These are phyloP conservation scores for Myrmophylax atrothorax DNA, from an alignment of 2,113 vertebrate species.

Conservation along the genomic window DNA sequence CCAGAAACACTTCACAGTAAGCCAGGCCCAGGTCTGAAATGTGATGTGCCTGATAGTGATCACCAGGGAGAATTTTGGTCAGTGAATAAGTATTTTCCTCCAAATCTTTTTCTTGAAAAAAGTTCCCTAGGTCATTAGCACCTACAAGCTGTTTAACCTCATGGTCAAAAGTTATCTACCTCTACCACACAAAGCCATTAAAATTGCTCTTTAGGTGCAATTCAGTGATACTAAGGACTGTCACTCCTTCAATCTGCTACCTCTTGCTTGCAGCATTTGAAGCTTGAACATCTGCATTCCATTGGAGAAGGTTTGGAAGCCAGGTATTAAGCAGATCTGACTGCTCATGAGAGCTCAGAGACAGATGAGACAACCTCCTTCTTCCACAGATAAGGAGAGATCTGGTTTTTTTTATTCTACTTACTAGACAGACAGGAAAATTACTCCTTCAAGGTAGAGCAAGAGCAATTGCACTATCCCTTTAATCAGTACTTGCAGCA, in stretches of 20 bases:
- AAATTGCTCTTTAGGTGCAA: neutral
- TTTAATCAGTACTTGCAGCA: slow-evolving; percentile 69
- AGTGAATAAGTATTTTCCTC: neutral
- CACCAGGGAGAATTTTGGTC: neutral
- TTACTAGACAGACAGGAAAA: slow-evolving; percentile 65
- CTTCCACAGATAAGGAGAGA: slow-evolving; percentile 45
- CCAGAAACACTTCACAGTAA: neutral
- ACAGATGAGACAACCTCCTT: slow-evolving; percentile 33
- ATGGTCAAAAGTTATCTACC: neutral
- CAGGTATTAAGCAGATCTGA: neutral
- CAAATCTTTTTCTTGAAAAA: neutral
- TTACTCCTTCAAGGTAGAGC: slow-evolving; percentile 68
- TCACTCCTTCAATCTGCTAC: neutral
- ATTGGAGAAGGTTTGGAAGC: neutral
- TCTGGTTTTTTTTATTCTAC: neutral
- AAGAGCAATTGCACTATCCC: slow-evolving; percentile 57
- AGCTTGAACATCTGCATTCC: neutral
- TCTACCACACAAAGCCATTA: neutral
- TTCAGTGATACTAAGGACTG: neutral
- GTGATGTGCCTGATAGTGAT: neutral
- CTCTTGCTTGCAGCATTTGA: neutral
- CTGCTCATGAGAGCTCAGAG: neutral
- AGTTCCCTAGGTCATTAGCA: neutral
- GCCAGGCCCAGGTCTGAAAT: neutral
- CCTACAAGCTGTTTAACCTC: neutral